Evolutionary conservation across 2,888 invertebrate genomes (phyloP), one percentile per base, ranked within the genome.

Genomic region (Margaritifera margaritifera): DNA sequence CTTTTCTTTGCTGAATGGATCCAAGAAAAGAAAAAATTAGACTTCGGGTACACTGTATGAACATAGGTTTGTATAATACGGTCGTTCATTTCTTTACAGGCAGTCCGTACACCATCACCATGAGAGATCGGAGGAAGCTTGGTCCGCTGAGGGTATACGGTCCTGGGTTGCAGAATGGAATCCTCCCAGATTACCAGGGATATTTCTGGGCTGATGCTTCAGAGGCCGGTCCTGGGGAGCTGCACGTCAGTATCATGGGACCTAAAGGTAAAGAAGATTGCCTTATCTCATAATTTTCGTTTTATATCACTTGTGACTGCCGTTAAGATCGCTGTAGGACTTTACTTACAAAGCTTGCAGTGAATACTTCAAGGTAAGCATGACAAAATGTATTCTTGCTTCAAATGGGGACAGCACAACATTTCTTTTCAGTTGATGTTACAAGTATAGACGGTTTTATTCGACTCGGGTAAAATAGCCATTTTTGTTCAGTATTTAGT

Each of bases 161-260:
- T 8, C 84, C 86, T 20, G 86, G 86, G 0, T 71, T 86, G 19
- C 73, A 80, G 60, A 79, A 75, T 65, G 84, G 86, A 2, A 73
- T 85, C 22, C 73, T 86, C 20, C 76, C 80, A 6, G 75, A 79
- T 31, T 86, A 81, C 65, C 77, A 84, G 57, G 81, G 83, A 22
- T 80, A 83, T 62, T 86, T 86, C 74, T 81, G 75, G 70, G 84
- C 83, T 25, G 84, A 84, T 52, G 80, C 84, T 0, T 78, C 81
- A 8, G 81, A 80, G 4, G 84, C 84, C 0, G 84, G 84, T 0
- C 79, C 84, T 0, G 86, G 86, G 8, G 84, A 86, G 64, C 69
- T 86, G 15, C 80, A 83, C 54, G 84, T 85, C 58, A 80, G 84
- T 42, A 80, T 86, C 42, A 82, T 83, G 80, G 85, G 85, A 24